phyloP scores from a whole-genome alignment of 2,797 vertebrate genomes.

The Hipposideros larvatus region DNA sequence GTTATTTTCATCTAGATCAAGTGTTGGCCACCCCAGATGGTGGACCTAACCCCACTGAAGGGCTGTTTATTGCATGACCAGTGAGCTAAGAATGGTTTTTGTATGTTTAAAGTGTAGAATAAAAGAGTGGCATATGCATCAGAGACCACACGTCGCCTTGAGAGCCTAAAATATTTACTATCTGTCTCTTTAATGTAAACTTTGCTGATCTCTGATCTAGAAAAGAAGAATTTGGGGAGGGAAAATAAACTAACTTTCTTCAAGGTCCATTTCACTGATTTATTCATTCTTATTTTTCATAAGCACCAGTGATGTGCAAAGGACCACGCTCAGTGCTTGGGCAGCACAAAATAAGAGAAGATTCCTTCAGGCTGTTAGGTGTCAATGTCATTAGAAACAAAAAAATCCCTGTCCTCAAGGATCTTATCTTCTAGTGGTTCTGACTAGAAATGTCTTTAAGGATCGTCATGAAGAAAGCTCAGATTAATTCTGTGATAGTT shows the following conservation, averaged over 20 bases:
- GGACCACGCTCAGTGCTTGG: background rate
- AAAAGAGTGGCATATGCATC: background rate
- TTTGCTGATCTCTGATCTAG: background rate
- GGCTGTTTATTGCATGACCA: background rate
- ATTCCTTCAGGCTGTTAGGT: background rate
- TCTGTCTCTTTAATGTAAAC: background rate
- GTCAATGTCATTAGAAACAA: background rate
- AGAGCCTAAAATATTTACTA: conserved; percentile 23
- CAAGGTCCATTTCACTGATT: background rate
- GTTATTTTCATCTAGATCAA: background rate
- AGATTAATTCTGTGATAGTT: background rate
- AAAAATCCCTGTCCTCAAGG: background rate
- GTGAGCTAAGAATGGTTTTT: background rate
- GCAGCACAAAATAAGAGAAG: background rate
- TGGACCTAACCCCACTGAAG: background rate
- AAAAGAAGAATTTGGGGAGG: conserved; percentile 20
- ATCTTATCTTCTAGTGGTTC: background rate
- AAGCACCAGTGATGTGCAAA: background rate
- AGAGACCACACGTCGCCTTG: background rate
- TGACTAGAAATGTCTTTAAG: background rate
- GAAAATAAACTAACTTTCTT: conserved; percentile 20
- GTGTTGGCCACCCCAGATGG: background rate
- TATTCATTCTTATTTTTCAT: background rate
- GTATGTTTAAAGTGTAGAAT: background rate
- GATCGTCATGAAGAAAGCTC: background rate